Evolutionary conservation across 1,140 invertebrate genomes (phyloP), one percentile per base, ranked within the genome.

Genomic region (Nasonia vitripennis): DNA sequence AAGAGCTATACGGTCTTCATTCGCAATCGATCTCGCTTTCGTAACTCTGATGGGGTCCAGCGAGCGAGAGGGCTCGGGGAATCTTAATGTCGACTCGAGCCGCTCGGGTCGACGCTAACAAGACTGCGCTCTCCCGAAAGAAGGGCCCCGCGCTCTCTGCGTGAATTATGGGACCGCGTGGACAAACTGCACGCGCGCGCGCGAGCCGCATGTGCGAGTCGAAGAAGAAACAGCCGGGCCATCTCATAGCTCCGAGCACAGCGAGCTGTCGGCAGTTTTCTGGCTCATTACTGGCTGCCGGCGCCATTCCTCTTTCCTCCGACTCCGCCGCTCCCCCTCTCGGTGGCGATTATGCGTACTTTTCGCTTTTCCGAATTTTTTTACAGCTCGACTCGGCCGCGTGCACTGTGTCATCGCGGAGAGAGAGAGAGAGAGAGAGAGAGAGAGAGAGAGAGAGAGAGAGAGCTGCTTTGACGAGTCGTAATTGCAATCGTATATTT

Each of bases 241-340:
- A 17, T 81, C 70, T 80, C 78, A 45, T 80, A 68, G 17, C 51
- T 20, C 78, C 20, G 89, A 88, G 87, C 90, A 90, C 90, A 92
- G 89, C 91, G 87, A 90, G 91, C 92, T 92, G 92, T 93, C 92
- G 91, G 91, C 91, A 93, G 92, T 93, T 93, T 93, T 93, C 92
- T 93, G 92, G 89, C 92, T 93, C 92, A 92, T 93, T 93, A 93
- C 92, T 90, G 88, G 85, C 90, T 88, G 89, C 89, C 86, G 88
- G 89, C 87, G 89, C 90, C 92, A 91, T 91, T 92, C 89, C 91
- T 92, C 91, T 91, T 87, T 10, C 17, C 83, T 37, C 67, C n/a
- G 5, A 55, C 70, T 78, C 75, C 41, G 48, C 62, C 51, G 34
- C 20, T 81, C 34, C n/a, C 37, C 0, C 67, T 45, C 9, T n/a